Percentiles rank a stretch among this genome's conserved stretches.
phyloP scores from a whole-genome alignment of 1,140 invertebrate species.

The Drosophila sulfurigaster region DNA sequence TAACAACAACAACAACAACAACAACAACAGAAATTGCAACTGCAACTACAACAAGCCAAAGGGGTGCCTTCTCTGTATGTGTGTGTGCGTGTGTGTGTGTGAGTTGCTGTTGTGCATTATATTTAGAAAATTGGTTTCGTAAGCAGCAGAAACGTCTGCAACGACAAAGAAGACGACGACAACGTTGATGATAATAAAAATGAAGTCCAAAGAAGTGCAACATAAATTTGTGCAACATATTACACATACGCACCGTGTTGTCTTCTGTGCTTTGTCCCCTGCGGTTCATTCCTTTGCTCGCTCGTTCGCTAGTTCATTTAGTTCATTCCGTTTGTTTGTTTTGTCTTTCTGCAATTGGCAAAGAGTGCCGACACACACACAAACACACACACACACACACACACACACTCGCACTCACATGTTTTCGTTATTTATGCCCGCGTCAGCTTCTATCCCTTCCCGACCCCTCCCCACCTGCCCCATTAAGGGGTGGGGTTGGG shows the following conservation, averaged over 20 bases:
- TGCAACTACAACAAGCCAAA: conserved; percentile 5
- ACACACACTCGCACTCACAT: conserved; percentile 1
- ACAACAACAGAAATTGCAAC: not conserved
- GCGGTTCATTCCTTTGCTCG: conserved; percentile 15
- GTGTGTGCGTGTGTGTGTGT: conserved; percentile 8
- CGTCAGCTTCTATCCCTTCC: conserved; percentile 25
- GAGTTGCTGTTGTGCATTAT: conserved; percentile 52
- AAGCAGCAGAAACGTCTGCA: conserved; percentile 15
- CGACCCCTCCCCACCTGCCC: not conserved
- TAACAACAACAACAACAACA: conserved; percentile 32
- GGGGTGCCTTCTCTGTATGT: conserved; percentile 10
- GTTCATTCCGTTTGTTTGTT: conserved; percentile 46
- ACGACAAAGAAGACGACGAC: conserved; percentile 21
- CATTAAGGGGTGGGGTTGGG: not conserved
- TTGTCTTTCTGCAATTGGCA: conserved; percentile 47
- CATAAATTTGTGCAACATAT: conserved; percentile 79
- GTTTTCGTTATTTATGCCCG: conserved; percentile 45
- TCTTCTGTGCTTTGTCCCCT: conserved; percentile 41
- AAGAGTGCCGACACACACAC: conserved; percentile 37
- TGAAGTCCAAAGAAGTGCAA: conserved; percentile 78
- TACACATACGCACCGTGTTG: conserved; percentile 74
- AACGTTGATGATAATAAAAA: conserved; percentile 72
- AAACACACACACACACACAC: conserved; percentile 21
- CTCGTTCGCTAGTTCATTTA: too few relatives aligned
- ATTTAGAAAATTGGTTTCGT: conserved; percentile 61